These are phyloP conservation scores for Melopsittacus undulatus DNA, from an alignment of 2,797 vertebrate genomes.

Conservation along the genomic window DNA sequence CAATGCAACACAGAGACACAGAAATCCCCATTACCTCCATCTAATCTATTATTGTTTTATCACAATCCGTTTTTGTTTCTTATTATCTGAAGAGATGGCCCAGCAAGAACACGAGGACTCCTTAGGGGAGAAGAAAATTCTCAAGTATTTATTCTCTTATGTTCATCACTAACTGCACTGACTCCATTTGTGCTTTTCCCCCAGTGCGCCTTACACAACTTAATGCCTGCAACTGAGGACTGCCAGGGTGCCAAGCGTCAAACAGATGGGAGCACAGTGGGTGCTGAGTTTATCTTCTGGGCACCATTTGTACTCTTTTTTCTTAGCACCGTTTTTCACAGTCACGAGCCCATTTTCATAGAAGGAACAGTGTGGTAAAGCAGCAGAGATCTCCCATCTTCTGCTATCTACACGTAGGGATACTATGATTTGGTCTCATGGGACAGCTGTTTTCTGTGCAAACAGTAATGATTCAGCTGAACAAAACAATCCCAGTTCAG, in stretches of 20 bases:
- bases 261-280: background rate
- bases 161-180: background rate
- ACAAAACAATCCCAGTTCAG: background rate
- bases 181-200: background rate
- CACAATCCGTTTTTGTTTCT: background rate
- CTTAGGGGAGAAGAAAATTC: background rate
- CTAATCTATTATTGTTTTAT: background rate
- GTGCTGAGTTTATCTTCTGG: background rate
- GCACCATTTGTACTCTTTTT: background rate
- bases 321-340: background rate
- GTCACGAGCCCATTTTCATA: background rate
- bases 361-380: background rate
- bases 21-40: background rate
- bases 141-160: background rate
- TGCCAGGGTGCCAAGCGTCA: background rate
- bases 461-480: background rate
- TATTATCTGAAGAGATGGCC: background rate
- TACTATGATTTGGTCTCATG: background rate
- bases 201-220: background rate
- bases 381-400: background rate
- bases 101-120: background rate
- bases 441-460: background rate
- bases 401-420: background rate
- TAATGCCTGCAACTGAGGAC: background rate
- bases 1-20: background rate